A percentile compares a stretch with the other conserved stretches of the same genome.
Conservation (phyloP, 2,113 vertebrate species). For the Cephalopterus ornatus region DNA sequence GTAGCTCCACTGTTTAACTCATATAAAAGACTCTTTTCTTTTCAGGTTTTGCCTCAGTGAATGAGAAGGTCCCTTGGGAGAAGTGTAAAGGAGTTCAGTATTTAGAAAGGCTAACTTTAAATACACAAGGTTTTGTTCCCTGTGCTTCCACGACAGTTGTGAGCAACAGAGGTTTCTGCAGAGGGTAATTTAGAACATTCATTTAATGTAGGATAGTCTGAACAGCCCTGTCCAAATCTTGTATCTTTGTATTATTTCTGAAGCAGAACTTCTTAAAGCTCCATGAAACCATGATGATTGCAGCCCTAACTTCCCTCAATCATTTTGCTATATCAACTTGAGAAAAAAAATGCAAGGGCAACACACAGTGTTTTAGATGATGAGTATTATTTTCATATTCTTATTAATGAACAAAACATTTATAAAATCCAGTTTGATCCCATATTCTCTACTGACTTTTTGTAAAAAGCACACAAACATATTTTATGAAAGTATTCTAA, state of each 20-base stretch:
- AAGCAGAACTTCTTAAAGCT: not conserved
- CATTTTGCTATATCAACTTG: not conserved
- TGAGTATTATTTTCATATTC: not conserved
- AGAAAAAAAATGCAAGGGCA: not conserved
- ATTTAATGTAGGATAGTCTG: not conserved
- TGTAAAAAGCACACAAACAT: not conserved
- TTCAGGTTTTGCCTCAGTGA: not conserved
- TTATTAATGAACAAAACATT: not conserved
- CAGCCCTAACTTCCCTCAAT: not conserved
- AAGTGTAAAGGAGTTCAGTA: not conserved
- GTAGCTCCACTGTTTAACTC: not conserved
- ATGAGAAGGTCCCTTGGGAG: not conserved
- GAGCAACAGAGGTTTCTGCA: not conserved
- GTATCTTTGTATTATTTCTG: not conserved
- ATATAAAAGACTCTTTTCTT: not conserved
- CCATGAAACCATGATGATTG: not conserved
- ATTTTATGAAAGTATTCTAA: not conserved
- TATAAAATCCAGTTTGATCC: not conserved
- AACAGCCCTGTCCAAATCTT: not conserved
- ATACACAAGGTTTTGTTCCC: not conserved
- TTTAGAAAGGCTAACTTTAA: not conserved
- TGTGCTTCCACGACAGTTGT: not conserved
- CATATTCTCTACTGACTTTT: not conserved
- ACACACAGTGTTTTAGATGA: accelerated
- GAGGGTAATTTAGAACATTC: not conserved